Percentiles rank a stretch among this genome's conserved stretches.
phyloP scores from a whole-genome alignment of 2,888 invertebrate genomes.

The Lampropteryx suffumata region DNA sequence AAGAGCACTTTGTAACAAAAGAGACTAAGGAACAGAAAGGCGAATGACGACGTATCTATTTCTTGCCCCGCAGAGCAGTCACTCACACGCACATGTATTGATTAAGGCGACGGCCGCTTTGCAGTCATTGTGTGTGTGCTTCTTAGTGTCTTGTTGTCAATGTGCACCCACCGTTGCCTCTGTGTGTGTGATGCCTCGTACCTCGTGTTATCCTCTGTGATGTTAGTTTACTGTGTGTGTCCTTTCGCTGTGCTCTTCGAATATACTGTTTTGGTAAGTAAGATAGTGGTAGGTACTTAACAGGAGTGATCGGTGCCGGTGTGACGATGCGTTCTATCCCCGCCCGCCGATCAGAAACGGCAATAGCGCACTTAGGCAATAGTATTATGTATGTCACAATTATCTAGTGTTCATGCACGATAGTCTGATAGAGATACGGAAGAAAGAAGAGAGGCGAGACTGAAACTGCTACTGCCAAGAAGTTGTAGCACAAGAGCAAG shows the following conservation, averaged over 20 bases:
- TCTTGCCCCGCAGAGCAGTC: slow-evolving; percentile 62
- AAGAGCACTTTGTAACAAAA: slow-evolving; percentile 29
- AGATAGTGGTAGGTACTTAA: slow-evolving; percentile 59
- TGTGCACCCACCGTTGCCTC: slow-evolving; percentile 60
- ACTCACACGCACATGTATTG: slow-evolving; percentile 89
- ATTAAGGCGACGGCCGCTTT: slow-evolving; percentile 76
- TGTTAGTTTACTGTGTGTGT: slow-evolving; percentile 71
- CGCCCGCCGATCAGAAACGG: slow-evolving; percentile 63
- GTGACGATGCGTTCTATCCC: slow-evolving; percentile 69
- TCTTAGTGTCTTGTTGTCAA: slow-evolving; percentile 61
- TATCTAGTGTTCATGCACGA: slow-evolving; percentile 82
- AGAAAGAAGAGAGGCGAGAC: slow-evolving; percentile 77
- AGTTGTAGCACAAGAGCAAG: slow-evolving; percentile 76
- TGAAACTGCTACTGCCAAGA: slow-evolving; percentile 78
- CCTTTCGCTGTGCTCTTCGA: slow-evolving; percentile 67
- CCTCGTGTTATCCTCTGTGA: slow-evolving; percentile 76
- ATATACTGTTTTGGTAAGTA: slow-evolving; percentile 51
- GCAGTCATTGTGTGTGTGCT: slow-evolving; percentile 72
- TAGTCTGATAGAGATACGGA: slow-evolving; percentile 77
- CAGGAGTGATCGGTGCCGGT: slow-evolving; percentile 61
- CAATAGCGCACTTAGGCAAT: slow-evolving; percentile 76
- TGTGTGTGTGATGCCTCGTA: slow-evolving; percentile 67
- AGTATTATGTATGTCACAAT: slow-evolving; percentile 80
- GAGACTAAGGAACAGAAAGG: slow-evolving; percentile 50
- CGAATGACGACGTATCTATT: slow-evolving; percentile 45